Conservation (phyloP, 2,888 invertebrate genomes). For the Marronus borbonicus region DNA sequence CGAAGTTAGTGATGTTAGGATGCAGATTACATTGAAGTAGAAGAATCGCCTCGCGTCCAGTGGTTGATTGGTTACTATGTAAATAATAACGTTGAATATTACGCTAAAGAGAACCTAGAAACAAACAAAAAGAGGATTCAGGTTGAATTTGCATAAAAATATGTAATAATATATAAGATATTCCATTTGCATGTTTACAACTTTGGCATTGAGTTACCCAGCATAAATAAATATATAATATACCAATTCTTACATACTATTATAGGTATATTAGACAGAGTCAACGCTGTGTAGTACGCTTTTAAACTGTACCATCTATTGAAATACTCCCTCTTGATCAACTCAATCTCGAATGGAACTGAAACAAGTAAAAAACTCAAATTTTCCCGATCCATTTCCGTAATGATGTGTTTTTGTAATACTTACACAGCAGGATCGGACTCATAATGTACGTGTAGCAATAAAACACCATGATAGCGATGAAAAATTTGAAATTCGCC, state of each 20-base stretch:
- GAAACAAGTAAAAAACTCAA: slow-evolving; percentile 61
- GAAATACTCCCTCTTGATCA: slow-evolving; percentile 84
- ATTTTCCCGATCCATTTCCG: not conserved
- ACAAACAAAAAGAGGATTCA: not conserved
- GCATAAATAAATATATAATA: no score
- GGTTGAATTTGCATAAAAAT: not conserved
- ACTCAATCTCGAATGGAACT: slow-evolving; percentile 84
- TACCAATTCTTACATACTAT: slow-evolving; percentile 70
- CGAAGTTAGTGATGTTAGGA: slow-evolving; percentile 32
- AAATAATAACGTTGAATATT: slow-evolving; percentile 80
- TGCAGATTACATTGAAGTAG: slow-evolving; percentile 32
- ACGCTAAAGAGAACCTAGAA: slow-evolving; percentile 77
- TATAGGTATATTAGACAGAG: slow-evolving; percentile 82
- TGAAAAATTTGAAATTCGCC: slow-evolving; percentile 48
- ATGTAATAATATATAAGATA: no score
- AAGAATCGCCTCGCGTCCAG: slow-evolving; percentile 81
- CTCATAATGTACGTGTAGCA: slow-evolving; percentile 50
- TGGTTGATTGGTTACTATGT: slow-evolving; percentile 90
- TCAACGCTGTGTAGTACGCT: slow-evolving; percentile 81
- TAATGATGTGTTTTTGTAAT: not conserved
- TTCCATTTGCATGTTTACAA: no score
- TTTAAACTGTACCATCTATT: slow-evolving; percentile 88
- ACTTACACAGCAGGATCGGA: slow-evolving; percentile 51
- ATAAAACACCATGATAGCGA: slow-evolving; percentile 45
- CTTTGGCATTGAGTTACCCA: no score